Evolutionary conservation across 2,888 invertebrate genomes (phyloP).

Genomic region (Noctuana brunneofusca): DNA sequence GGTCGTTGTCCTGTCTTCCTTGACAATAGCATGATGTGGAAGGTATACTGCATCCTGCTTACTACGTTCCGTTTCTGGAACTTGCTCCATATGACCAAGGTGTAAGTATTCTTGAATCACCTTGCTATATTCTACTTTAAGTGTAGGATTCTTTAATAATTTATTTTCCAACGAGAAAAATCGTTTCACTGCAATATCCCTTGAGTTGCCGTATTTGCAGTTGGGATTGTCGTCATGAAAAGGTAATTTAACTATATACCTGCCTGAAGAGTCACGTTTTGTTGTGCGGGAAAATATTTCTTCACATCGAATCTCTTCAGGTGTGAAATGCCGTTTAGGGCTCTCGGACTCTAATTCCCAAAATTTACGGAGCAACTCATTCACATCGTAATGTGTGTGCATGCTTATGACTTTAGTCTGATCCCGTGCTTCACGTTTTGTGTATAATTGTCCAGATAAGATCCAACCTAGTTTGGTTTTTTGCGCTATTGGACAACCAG

Average conservation of each 20-base stretch:
- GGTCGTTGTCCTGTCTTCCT: slow-evolving; percentile 42
- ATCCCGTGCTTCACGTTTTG: too few species aligned
- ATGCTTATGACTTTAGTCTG: too few species aligned
- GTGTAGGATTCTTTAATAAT: slow-evolving; percentile 29
- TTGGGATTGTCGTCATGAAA: slow-evolving; percentile 33
- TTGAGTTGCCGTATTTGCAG: slow-evolving; percentile 29
- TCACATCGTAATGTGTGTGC: slow-evolving; percentile 11
- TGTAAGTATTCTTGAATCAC: slow-evolving; percentile 40
- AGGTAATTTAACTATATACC: slow-evolving; percentile 37
- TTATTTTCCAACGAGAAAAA: slow-evolving; percentile 33
- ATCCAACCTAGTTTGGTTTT: slow-evolving; percentile 44
- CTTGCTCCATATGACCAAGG: slow-evolving; percentile 38
- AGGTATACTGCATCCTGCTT: slow-evolving; percentile 38
- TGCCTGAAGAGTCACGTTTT: slow-evolving; percentile 28
- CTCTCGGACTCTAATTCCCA: slow-evolving; percentile 38
- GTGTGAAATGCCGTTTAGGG: slow-evolving; percentile 23
- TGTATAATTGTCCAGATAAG: slow-evolving; percentile 38
- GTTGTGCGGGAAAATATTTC: slow-evolving; percentile 29
- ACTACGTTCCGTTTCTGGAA: slow-evolving; percentile 26
- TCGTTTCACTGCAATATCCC: slow-evolving; percentile 31
- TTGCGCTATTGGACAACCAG: slow-evolving; percentile 38
- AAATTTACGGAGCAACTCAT: slow-evolving; percentile 35
- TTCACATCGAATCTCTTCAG: slow-evolving; percentile 35
- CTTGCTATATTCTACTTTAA: slow-evolving; percentile 37
- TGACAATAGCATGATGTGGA: slow-evolving; percentile 46